A percentile compares a stretch with the other conserved stretches of the same genome.
Conservation (phyloP, 1,140 invertebrate genomes). For the Dendrolimus kikuchii region DNA sequence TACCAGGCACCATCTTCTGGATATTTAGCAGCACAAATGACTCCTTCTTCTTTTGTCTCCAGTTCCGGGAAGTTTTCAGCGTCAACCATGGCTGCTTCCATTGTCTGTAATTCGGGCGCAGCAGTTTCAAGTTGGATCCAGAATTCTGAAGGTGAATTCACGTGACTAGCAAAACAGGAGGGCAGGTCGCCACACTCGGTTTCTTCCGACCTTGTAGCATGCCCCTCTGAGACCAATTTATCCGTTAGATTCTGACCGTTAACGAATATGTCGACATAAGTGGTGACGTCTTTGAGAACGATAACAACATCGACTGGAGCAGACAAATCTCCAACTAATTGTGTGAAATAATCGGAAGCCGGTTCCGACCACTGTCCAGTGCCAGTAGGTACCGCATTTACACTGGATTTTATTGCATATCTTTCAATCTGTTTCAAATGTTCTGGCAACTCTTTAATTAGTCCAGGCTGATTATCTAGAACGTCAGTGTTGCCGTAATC, state of each 20-base stretch:
- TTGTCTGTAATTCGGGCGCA: slow-evolving; percentile 74
- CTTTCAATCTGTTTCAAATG: slow-evolving; percentile 67
- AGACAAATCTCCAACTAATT: slow-evolving; percentile 55
- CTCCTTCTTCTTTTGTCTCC: slow-evolving; percentile 69
- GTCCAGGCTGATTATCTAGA: slow-evolving; percentile 72
- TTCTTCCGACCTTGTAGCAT: slow-evolving; percentile 66
- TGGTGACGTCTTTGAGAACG: slow-evolving; percentile 75
- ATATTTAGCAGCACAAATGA: slow-evolving; percentile 79
- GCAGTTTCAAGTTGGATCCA: slow-evolving; percentile 80
- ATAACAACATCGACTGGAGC: slow-evolving; percentile 67
- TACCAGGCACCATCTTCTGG: slow-evolving; percentile 81
- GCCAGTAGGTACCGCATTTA: slow-evolving; percentile 76
- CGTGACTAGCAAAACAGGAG: slow-evolving; percentile 77
- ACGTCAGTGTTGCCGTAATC: slow-evolving; percentile 88
- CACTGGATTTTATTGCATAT: slow-evolving; percentile 76
- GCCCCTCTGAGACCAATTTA: slow-evolving; percentile 71
- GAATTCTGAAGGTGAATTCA: slow-evolving; percentile 79
- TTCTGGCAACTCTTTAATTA: slow-evolving; percentile 75
- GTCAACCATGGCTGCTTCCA: slow-evolving; percentile 73
- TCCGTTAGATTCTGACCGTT: slow-evolving; percentile 75
- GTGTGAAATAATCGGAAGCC: slow-evolving; percentile 74
- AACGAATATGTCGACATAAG: slow-evolving; percentile 77
- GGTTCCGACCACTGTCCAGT: slow-evolving; percentile 78
- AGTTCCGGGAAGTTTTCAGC: slow-evolving; percentile 72
- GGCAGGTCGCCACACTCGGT: slow-evolving; percentile 64